Evolutionary conservation across 2,797 vertebrate genomes (phyloP).

Genomic region (Crocodylus rhombifer): DNA sequence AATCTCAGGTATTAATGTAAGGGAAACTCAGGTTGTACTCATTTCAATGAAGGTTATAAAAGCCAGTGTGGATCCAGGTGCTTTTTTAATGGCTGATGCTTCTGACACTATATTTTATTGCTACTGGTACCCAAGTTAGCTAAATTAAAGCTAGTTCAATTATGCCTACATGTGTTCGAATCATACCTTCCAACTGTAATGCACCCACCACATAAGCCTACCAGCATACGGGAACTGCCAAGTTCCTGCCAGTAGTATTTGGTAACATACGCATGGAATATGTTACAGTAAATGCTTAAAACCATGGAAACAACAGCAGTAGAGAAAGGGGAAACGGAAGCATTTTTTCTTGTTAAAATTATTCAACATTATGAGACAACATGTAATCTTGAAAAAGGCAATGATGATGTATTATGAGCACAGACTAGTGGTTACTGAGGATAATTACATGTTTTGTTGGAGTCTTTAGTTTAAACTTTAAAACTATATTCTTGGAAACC

Average conservation of each 20-base stretch:
- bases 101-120: background rate
- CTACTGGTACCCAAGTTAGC: background rate
- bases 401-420: slow-evolving; percentile 49
- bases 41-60: background rate
- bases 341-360: background rate
- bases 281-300: background rate
- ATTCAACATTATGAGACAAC: background rate
- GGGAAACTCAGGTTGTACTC: background rate
- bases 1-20: background rate
- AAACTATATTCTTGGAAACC: background rate
- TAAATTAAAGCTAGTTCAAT: background rate
- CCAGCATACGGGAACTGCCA: background rate
- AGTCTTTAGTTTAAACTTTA: background rate
- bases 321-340: background rate
- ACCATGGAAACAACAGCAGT: background rate
- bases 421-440: background rate
- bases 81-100: background rate
- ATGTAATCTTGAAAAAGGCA: background rate
- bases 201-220: background rate
- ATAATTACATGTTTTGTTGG: background rate
- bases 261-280: background rate
- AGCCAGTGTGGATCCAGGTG: background rate
- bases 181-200: fast-evolving
- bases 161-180: background rate
- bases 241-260: background rate